A percentile compares a stretch with the other conserved stretches of the same genome.
Conservation (phyloP, 2,113 vertebrate genomes). For the Butorides virescens region DNA sequence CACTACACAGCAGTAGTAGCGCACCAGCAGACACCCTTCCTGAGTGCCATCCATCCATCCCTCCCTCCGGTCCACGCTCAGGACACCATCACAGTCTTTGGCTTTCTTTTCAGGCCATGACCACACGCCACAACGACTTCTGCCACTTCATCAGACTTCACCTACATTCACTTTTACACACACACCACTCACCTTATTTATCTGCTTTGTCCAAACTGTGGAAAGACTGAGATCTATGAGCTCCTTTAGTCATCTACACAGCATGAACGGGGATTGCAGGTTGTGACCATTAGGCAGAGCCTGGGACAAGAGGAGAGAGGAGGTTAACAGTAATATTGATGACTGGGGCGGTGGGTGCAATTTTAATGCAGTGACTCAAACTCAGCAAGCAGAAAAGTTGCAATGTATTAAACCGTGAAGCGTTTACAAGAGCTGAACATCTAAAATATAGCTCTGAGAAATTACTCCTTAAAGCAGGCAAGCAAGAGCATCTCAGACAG, state of each 20-base stretch:
- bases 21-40: neutral
- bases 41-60: neutral
- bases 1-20: rapidly evolving
- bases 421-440: constrained; percentile 47
- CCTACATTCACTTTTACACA: neutral
- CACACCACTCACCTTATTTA: neutral
- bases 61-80: no score
- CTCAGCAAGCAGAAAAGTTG: constrained; percentile 25
- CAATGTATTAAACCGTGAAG: constrained; percentile 45
- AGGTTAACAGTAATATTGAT: neutral
- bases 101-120: neutral
- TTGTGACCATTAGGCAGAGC: neutral
- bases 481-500: constrained; percentile 60
- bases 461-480: constrained; percentile 71
- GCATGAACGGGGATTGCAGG: neutral
- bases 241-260: neutral
- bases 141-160: neutral
- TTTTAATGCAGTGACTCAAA: constrained; percentile 35
- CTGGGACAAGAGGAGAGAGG: neutral
- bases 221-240: neutral
- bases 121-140: neutral
- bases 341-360: neutral
- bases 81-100: neutral
- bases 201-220: neutral
- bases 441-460: constrained; percentile 45